Evolutionary conservation across 1,140 invertebrate species (phyloP), one percentile per base, ranked within the genome.

Genomic region (Trachelipus rathkii): DNA sequence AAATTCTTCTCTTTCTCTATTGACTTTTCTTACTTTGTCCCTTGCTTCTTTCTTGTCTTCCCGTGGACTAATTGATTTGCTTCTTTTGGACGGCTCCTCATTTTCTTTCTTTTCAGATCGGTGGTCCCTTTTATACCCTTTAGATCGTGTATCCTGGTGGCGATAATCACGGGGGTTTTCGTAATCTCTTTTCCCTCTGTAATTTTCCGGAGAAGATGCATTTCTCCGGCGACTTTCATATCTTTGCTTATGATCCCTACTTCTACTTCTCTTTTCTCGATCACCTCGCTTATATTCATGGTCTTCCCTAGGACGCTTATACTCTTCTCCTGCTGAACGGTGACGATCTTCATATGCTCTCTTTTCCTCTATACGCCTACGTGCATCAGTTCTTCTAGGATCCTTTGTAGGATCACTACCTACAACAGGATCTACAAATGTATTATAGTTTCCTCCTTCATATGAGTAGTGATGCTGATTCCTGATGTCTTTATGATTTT

Each of bases 161-260:
- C 3, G 86, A 69, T 82, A 83, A 24, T 85, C 83, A 5, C 84
- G 84, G 6, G 85, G 83, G 23, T 84, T 82, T 68, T 83, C 83
- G 79, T 86, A 84, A 15, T 82, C 82, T 74, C 80, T 53, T 70
- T 44, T 74, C 76, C 84, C 83, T 75, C 83, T 83, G 44, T 84
- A 24, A 71, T 85, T 70, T 84, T 85, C 21, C 83, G 84, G 78
- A 84, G 83, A 50, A 84, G 84, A n/a, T 83, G 84, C 79, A 84
- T 84, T 13, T 85, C 84, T 50, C 76, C 10, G 82, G 77, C 13
- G 73, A 44, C 33, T 72, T 53, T 71, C 78, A 74, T 72, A 83
- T 82, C 24, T 94, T 93, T 33, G 93, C 95, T 83, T 95, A 92
- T 84, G 50, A 13, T 60, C 50, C 8, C 19, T 19, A 13, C 19